A percentile compares a stretch with the other conserved stretches of the same genome.
These are phyloP conservation scores for Sterrhoptilus dennistouni DNA, from an alignment of 2,113 vertebrate genomes.

Conservation along the genomic window DNA sequence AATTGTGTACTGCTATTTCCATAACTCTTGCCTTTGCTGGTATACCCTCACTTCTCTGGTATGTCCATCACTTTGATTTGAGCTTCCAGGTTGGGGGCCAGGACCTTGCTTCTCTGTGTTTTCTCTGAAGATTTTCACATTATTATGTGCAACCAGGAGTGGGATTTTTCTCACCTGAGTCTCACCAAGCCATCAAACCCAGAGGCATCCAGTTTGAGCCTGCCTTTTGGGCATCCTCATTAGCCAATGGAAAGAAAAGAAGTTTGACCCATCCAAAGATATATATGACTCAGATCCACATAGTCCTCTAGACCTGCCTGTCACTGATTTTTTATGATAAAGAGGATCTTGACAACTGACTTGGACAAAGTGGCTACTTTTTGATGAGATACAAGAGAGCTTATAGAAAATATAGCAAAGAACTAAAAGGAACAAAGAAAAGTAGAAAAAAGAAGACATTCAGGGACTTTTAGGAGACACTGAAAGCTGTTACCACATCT, in stretches of 20 bases:
- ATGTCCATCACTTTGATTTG: slow-evolving; percentile 20
- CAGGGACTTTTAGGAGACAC: neutral
- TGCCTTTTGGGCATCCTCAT: neutral
- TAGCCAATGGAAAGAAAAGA: neutral
- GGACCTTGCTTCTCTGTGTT: neutral
- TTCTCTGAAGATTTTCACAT: neutral
- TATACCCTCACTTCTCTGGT: slow-evolving; percentile 8
- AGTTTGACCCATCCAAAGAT: neutral
- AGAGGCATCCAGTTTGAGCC: neutral
- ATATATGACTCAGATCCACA: neutral
- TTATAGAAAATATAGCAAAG: neutral
- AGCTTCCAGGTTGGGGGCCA: neutral
- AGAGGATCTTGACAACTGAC: neutral
- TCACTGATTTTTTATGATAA: neutral
- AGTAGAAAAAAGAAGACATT: neutral
- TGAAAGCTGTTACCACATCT: neutral
- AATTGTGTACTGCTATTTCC: slow-evolving; percentile 50
- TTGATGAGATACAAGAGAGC: neutral
- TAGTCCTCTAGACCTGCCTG: neutral
- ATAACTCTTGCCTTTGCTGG: slow-evolving; percentile 3
- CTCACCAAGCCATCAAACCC: neutral
- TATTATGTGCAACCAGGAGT: neutral
- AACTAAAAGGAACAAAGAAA: neutral
- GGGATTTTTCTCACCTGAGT: neutral
- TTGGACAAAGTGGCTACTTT: neutral